Base-by-base conservation (phyloP, 2,888 invertebrate genomes). In the Philaethria dido region DNA sequence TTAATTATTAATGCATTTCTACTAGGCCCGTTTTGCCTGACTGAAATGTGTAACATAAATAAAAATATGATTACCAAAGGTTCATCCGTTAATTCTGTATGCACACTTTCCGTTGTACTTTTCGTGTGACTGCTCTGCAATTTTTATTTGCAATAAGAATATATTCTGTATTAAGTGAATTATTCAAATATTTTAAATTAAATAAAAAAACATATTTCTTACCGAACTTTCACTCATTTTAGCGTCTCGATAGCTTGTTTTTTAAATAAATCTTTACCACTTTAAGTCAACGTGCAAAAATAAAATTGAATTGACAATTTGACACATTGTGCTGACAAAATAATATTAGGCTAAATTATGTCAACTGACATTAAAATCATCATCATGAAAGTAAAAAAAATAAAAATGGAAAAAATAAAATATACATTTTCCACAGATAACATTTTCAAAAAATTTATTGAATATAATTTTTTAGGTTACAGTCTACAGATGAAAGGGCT, bases 181-280 rank as follows among this genome's bases (percentile, higher is more conserved):
- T 20, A 33, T 18, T 16, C 18, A 14, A 14, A 33, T 29, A 45
- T 45, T 9, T 9, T 22, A 20, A 20, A 42, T 6, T 9, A 29
- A 39, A 18, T 18, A 48, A 4, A 13, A 9, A 2, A 5, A 8
- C 8, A 29, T 18, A 42, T 20, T 64, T 80, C 83, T 80, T 77
- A 90, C 90, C 77, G 69, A 78, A 63, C 80, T 88, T 64, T 83
- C 88, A 74, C 81, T 89, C 90, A 90, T 90, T 71, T 70, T 74
- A 67, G 62, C 54, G 61, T 59, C 57, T 47, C 45, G 3, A 22
- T 18, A 44, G 13, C 39, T 87, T 87, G 88, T 87, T 69, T 45
- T 33, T 45, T 45, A 60, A 16, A 11, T 45, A 18, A 60, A 60
- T 60, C 45, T 60, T 45, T 42, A 59, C 20, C 11, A 25, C 11